Evolutionary conservation across 2,888 invertebrate genomes (phyloP), one percentile per base, ranked within the genome.

Genomic region (Erynnis tages): DNA sequence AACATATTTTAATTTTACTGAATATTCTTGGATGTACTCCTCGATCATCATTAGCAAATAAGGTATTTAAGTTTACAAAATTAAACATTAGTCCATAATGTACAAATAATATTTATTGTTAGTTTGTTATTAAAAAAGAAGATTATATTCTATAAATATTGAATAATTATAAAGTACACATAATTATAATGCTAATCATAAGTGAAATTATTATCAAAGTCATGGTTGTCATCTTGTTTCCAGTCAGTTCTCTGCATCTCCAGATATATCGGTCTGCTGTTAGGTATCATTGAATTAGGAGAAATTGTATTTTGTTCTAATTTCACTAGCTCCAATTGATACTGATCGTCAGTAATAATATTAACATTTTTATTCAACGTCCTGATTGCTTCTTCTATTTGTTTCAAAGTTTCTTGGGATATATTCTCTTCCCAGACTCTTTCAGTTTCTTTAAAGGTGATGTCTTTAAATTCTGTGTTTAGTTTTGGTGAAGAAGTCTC

Each of bases 161-260:
- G 2, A 17, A 35, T n/a, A 17, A 32, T 1, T 1, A 17, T 7
- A 2, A 7, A 25, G 25, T 1, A 34, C 2, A n/a, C 8, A 35
- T 5, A 35, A 17, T 16, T 10, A 5, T 0, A 0, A 10, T 21
- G 11, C 17, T 50, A 35, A 21, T 43, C 29, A 29, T 44, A 54
- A 44, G 23, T n/a, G n/a, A n/a, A 58, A 69, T 71, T 17, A 25
- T 35, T 44, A 23, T 63, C 56, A 56, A 61, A 70, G 56, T 70
- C 65, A 19, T 67, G 57, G 35, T 66, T 71, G 1, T 76, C 74
- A 4, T 75, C 75, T 6, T 67, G 67, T 55, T 66, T 73, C 69
- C 73, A 76, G 14, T 75, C 67, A 48, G 62, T 71, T 54, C 71
- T 72, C 43, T 71, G 68, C 34, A 79, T 72, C 57, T 82, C 76